Evolutionary conservation across 2,888 invertebrate species (phyloP).

Genomic region (Apamea crenata): DNA sequence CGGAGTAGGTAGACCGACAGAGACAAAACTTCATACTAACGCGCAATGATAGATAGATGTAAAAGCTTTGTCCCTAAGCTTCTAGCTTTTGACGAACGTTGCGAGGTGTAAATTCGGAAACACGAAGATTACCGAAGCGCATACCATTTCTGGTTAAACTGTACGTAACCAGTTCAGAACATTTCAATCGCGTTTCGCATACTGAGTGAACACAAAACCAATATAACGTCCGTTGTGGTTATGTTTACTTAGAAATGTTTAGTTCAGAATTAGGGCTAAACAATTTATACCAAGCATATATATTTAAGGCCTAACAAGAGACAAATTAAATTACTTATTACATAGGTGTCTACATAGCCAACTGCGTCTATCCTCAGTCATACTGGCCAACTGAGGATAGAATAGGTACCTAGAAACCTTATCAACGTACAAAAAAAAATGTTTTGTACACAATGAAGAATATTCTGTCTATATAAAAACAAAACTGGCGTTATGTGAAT

Average conservation of each 20-base stretch:
- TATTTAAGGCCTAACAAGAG: background rate
- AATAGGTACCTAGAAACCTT: background rate
- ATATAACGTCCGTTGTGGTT: constrained; percentile 13
- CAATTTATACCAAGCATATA: constrained; percentile 1
- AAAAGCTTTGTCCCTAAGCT: background rate
- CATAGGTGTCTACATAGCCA: background rate
- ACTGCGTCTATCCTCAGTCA: background rate
- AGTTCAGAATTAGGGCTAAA: background rate
- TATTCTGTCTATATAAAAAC: background rate
- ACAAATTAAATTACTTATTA: constrained; percentile 14
- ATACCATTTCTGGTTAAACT: background rate
- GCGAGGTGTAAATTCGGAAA: background rate
- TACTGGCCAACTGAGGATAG: background rate
- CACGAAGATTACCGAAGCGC: background rate
- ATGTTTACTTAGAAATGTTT: constrained; percentile 20
- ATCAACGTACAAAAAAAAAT: background rate
- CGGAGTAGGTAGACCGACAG: background rate
- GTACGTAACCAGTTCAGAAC: background rate
- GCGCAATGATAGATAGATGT: background rate
- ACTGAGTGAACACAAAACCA: constrained; percentile 23
- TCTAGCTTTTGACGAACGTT: background rate
- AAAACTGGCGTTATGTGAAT: background rate
- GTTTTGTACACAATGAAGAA: background rate
- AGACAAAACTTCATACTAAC: background rate
- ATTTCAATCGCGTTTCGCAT: constrained; percentile 39